Base-by-base conservation (phyloP, 2,888 invertebrate species). In the Cheiracanthium punctorium region DNA sequence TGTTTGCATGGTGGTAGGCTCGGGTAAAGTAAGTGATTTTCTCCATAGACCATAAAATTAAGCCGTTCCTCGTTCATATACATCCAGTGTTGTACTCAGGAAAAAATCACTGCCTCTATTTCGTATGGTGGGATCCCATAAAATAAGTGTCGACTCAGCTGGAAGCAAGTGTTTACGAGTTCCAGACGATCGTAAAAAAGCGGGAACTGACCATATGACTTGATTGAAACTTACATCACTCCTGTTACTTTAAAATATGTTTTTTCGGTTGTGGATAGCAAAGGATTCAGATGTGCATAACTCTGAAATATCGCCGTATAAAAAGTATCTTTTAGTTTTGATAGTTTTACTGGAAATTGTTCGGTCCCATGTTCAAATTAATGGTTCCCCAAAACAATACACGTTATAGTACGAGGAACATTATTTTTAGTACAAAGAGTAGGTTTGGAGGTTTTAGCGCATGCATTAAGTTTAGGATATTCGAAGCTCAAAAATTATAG, bases 81-180 rank as follows among this genome's bases (percentile, higher is more conserved):
- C 24, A 24, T 58, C 4, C 24, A 17, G 4, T 24, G 24, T 24
- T 17, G 20, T 58, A 58, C 24, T 4, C 24, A 17, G 24, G 0
- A 58, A 5, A 24, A 20, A 58, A 58, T 58, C 20, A 58, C 24
- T 17, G 28, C 41, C 28, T 48, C 29, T 48, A 30, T 32, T 69
- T 77, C 67, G 48, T 4, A 48, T 17, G 28, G 37, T n/a, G 33
- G 28, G 32, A 28, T 17, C 69, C 1, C 37, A 69, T 77, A 77
- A 77, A 77, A 77, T 77, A 77, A 77, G 76, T 69, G 77, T 69
- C 32, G 77, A 77, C 24, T 28, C 77, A 67, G 77, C 77, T 10
- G 29, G 32, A n/a, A 10, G 20, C 58, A 58, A 5, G 41, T 29
- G 43, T 77, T 77, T 77, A 77, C 69, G 77, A 77, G n/a, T 24